Evolutionary conservation across 2,888 invertebrate species (phyloP), one percentile per base, ranked within the genome.

Genomic region (Drosophila birchii): DNA sequence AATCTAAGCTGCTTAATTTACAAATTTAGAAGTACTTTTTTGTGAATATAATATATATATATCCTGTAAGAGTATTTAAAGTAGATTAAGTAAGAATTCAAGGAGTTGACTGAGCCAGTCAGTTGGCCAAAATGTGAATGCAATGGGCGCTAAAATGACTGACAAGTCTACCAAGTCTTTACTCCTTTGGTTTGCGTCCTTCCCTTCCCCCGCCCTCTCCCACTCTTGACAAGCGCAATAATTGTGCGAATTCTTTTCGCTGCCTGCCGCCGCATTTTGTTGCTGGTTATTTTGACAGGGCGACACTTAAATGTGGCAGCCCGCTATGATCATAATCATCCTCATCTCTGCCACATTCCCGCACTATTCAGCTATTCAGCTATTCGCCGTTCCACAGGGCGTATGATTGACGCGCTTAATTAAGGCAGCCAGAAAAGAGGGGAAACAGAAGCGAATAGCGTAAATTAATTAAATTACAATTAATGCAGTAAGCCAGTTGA

Each of bases 391-490:
- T 75, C 51, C 79, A 86, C 75, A 69, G 76, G 75, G 78, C 84
- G 80, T 83, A 80, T 85, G 88, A 84, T 88, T 88, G 83, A 81
- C 78, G 73, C 70, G 75, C 73, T 69, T 85, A 83, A 83, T 83
- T 87, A 81, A 78, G 78, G 81, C 57, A 63, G 45, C 44, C 43
- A 51, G 49, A 44, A 47, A 45, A 34, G 51, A 57, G 53, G 41
- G 39, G 39, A 43, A 75, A 41, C 74, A 29, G 70, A 69, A 66
- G 47, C 62, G 60, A 68, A 39, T 34, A 59, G 73, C 58, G 54
- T 71, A 83, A 83, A 86, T 85, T 85, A 88, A 85, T 88, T 79
- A 75, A 88, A 86, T 88, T 86, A 79, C 80, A 85, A 88, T 88
- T 88, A 72, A 78, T 87, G 82, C 80, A 78, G 63, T 68, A 43